Percentiles rank a stretch among this genome's conserved stretches.
These are phyloP conservation scores for Lates japonicus DNA, from an alignment of 2,797 vertebrate species.

Conservation along the genomic window DNA sequence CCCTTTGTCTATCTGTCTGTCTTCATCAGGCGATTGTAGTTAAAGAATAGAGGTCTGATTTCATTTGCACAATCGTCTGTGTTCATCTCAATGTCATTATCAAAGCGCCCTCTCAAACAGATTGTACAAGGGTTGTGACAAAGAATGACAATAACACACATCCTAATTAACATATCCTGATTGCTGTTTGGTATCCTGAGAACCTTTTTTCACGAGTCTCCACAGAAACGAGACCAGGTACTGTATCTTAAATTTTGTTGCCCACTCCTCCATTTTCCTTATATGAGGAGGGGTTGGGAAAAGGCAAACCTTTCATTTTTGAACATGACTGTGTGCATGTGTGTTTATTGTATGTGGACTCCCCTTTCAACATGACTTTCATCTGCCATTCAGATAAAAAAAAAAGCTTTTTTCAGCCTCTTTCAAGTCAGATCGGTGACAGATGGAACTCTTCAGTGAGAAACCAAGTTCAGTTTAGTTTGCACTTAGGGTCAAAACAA, in stretches of 20 bases:
- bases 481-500: slow-evolving; percentile 49
- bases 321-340: slow-evolving; percentile 7
- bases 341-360: slow-evolving; percentile 32
- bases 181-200: slow-evolving; percentile 39
- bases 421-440: slow-evolving; percentile 48
- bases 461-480: slow-evolving; percentile 54
- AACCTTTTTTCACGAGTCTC: slow-evolving; percentile 20
- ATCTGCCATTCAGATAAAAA: slow-evolving; percentile 37
- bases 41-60: slow-evolving; percentile 67
- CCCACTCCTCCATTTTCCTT: not conserved
- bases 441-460: slow-evolving; percentile 46
- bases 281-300: slow-evolving; percentile 5
- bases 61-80: slow-evolving; percentile 51
- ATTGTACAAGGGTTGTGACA: slow-evolving; percentile 24
- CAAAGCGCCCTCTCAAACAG: slow-evolving; percentile 33
- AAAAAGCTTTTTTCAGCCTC: slow-evolving; percentile 34
- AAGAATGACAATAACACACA: slow-evolving; percentile 33
- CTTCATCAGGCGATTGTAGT: slow-evolving; percentile 57
- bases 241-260: not conserved
- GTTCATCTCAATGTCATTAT: slow-evolving; percentile 55
- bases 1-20: not conserved
- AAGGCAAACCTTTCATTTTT: slow-evolving; percentile 23
- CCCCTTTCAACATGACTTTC: slow-evolving; percentile 35
- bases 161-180: slow-evolving; percentile 54
- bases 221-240: not conserved